Conservation (phyloP, 2,113 vertebrate genomes). For the Balaeniceps rex region DNA sequence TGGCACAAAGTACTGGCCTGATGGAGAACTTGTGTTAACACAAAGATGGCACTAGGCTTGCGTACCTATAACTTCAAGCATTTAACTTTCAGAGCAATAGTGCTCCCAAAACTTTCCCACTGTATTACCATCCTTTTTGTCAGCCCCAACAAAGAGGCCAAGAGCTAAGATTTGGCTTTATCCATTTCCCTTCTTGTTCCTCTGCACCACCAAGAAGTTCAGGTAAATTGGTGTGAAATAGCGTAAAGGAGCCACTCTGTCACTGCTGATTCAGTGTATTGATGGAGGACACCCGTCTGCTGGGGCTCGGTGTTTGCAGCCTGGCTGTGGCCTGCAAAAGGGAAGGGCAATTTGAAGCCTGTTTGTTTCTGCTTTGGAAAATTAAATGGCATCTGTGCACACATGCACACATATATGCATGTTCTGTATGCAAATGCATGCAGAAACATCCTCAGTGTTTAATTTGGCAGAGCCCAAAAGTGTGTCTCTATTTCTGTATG, state of each 20-base stretch:
- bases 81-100: neutral
- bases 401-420: neutral
- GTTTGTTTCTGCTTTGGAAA: neutral
- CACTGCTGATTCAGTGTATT: neutral
- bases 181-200: neutral
- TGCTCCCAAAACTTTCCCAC: neutral
- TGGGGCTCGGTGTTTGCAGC: neutral
- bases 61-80: neutral
- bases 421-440: neutral
- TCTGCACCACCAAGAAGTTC: neutral
- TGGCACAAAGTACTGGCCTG: neutral
- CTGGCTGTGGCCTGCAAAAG: neutral
- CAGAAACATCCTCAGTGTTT: neutral
- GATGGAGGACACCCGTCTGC: neutral
- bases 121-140: neutral
- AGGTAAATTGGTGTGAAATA: neutral
- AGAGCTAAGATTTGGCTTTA: neutral
- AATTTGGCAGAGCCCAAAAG: neutral
- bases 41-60: neutral
- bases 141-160: neutral
- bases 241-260: neutral
- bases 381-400: neutral
- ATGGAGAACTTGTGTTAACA: neutral
- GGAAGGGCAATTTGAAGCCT: neutral
- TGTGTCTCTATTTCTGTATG: neutral